Base-by-base conservation (phyloP, 2,888 invertebrate genomes). In the Strigamia crassipes region DNA sequence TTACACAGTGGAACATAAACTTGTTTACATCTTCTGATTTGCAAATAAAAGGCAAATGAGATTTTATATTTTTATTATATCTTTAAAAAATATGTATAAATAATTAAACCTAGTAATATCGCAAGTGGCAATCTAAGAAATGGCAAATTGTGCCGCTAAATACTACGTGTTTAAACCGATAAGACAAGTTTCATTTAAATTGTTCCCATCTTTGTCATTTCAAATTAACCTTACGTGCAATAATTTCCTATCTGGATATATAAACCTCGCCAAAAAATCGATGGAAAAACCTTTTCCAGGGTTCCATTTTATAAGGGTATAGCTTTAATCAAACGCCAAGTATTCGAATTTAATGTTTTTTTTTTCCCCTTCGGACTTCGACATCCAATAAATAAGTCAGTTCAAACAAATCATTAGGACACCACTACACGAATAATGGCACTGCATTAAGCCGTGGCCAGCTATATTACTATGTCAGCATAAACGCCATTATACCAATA, bases 211-310 rank as follows among this genome's bases (percentile, higher is more conserved):
- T 61, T 10, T 61, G 61, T 61, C 61, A 21, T 12, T 23, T 61
- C 61, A 61, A 61, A 61, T 61, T 61, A 61, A 61, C 61, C 61
- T 61, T 61, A 61, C 61, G 18, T 8, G 61, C 61, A 61, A 61
- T 61, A 61, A 61, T 61, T 61, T 61, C 61, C 21, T 61, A 61
- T 61, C 61, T 61, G 61, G 61, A 61, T 61, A 61, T 61, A 61
- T 61, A 61, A 61, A 61, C 61, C 61, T 46, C 46, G 38, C 46
- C 9, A 8, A 61, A 61, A 61, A 61, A 61, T 61, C 61, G 23
- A 61, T 61, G 61, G 23, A 61, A 61, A 61, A 61, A 61, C 61
- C 61, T 61, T 61, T 61, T 61, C 21, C 61, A 61, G 61, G 61
- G 61, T 61, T 10, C 61, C 61, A 61, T 61, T 61, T 61, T 61